Conservation (phyloP, 2,888 invertebrate species). For the Amiota minor region DNA sequence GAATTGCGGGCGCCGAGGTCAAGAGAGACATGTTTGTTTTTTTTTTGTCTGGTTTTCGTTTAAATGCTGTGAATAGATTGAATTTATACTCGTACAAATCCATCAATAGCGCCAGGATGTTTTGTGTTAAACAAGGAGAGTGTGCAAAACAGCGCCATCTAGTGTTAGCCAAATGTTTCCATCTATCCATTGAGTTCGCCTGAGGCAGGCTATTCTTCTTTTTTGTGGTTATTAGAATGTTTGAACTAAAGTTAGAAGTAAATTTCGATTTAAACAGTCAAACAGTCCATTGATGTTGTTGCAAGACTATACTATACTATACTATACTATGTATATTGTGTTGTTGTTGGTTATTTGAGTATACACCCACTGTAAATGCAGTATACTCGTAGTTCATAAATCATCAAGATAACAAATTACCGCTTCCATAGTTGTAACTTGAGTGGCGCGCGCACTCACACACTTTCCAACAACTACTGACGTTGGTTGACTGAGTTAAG, state of each 20-base stretch:
- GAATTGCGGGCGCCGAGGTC: conserved; percentile 16
- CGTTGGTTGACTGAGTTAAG: neutral
- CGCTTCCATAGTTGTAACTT: conserved; percentile 59
- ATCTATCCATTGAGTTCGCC: conserved; percentile 27
- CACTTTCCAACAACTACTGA: conserved; percentile 3
- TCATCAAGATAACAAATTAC: conserved; percentile 72
- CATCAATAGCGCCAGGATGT: conserved; percentile 52
- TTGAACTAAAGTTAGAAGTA: conserved; percentile 8
- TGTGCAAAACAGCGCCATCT: conserved; percentile 58
- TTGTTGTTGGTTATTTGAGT: conserved; percentile 49
- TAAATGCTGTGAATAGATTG: conserved; percentile 44
- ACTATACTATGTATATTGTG: neutral
- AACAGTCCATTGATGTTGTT: neutral
- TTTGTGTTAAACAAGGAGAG: conserved; percentile 35
- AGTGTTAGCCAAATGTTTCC: conserved; percentile 34
- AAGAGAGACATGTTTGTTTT: neutral
- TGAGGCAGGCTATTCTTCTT: conserved; percentile 10
- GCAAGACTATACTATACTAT: no score
- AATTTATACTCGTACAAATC: conserved; percentile 59
- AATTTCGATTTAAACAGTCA: neutral
- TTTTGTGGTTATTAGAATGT: conserved; percentile 49
- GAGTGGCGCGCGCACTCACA: conserved; percentile 13
- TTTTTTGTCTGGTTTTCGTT: conserved; percentile 10
- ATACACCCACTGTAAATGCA: conserved; percentile 62
- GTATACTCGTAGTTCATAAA: conserved; percentile 63